A percentile compares a stretch with the other conserved stretches of the same genome.
These are phyloP conservation scores for Tachina grossa DNA, from an alignment of 2,888 invertebrate species.

Conservation along the genomic window DNA sequence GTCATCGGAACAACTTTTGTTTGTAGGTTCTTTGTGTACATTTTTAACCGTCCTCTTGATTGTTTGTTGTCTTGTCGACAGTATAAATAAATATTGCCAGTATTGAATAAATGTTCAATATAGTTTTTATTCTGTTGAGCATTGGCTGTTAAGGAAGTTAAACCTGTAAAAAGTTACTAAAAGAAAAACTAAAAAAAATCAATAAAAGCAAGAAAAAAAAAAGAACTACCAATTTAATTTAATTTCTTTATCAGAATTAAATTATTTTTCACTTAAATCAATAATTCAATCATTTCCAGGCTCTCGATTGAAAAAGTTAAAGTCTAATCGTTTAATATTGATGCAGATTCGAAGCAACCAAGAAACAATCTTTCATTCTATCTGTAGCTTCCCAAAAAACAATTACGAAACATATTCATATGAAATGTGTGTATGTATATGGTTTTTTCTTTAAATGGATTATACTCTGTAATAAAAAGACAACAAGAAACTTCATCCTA, in stretches of 20 bases:
- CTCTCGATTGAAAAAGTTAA: not conserved
- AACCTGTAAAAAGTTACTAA: conserved; percentile 52
- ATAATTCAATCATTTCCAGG: not conserved
- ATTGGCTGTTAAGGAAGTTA: conserved; percentile 60
- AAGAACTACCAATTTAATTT: conserved; percentile 33
- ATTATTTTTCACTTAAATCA: conserved; percentile 22
- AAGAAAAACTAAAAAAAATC: conserved; percentile 50
- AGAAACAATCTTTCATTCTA: conserved; percentile 58
- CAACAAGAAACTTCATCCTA: conserved; percentile 8
- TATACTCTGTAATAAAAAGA: conserved; percentile 17
- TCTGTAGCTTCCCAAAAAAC: conserved; percentile 32
- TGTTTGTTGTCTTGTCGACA: conserved; percentile 54
- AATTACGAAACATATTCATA: conserved; percentile 4
- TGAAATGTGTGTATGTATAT: conserved; percentile 45
- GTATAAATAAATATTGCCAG: conserved; percentile 49
- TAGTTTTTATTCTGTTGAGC: conserved; percentile 39
- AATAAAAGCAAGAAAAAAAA: conserved; percentile 44
- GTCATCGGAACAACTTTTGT: conserved; percentile 49
- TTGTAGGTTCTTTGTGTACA: conserved; percentile 40
- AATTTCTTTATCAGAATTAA: conserved; percentile 28
- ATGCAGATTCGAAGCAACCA: not conserved
- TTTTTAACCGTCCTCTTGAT: conserved; percentile 41
- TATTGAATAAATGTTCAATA: conserved; percentile 67
- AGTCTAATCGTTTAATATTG: not conserved
- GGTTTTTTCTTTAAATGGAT: conserved; percentile 40